Conservation (phyloP, 2,888 invertebrate species). For the Acleris cristana region DNA sequence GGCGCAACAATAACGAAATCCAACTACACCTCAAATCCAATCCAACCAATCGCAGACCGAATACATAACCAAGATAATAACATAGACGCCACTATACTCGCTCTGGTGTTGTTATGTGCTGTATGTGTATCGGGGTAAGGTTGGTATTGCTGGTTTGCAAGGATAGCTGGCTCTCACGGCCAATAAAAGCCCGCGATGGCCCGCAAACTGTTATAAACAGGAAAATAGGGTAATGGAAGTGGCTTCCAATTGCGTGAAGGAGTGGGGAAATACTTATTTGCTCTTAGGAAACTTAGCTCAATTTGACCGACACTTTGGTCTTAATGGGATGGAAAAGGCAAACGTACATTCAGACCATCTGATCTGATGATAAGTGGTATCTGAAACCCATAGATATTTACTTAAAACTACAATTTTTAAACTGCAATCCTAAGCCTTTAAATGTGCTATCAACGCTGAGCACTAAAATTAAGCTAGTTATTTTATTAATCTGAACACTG, state of each 20-base stretch:
- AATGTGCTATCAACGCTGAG: too few relatives aligned
- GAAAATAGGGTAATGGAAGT: slow-evolving; percentile 26
- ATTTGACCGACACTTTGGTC: too few relatives aligned
- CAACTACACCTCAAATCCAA: slow-evolving; percentile 26
- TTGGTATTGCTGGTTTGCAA: slow-evolving; percentile 13
- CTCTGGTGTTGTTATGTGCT: not conserved
- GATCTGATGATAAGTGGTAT: too few relatives aligned
- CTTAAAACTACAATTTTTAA: too few relatives aligned
- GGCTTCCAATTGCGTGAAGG: not conserved
- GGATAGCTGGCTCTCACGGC: slow-evolving; percentile 45
- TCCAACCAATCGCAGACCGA: slow-evolving; percentile 16
- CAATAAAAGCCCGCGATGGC: slow-evolving; percentile 57
- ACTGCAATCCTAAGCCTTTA: too few relatives aligned
- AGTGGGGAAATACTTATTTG: slow-evolving; percentile 1
- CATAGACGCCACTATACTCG: slow-evolving; percentile 8
- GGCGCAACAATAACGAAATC: slow-evolving; percentile 24
- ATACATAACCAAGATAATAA: slow-evolving; percentile 13
- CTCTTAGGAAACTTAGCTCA: too few relatives aligned
- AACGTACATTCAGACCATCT: too few relatives aligned
- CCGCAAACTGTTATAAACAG: slow-evolving; percentile 44
- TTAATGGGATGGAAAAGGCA: too few relatives aligned
- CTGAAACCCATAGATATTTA: too few relatives aligned
- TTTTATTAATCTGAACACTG: too few relatives aligned
- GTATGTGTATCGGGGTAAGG: not conserved
- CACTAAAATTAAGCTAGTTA: too few relatives aligned